A percentile compares a stretch with the other conserved stretches of the same genome.
phyloP scores from a whole-genome alignment of 1,140 invertebrate genomes.

The Aradophagus sp. region DNA sequence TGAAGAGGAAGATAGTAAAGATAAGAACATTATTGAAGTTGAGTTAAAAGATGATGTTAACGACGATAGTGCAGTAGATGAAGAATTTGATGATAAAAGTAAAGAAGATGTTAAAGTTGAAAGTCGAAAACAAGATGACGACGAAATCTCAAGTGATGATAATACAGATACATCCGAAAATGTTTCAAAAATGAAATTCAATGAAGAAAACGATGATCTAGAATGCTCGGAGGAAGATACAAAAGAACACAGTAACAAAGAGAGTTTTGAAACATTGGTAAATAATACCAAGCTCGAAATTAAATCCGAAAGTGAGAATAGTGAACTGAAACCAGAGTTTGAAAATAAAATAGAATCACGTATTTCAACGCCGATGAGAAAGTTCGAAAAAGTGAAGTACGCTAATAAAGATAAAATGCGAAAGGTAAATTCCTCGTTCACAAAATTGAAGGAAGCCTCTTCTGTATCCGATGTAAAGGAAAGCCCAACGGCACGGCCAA shows the following conservation, averaged over 20 bases:
- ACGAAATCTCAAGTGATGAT: no score
- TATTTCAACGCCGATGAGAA: conserved; percentile 24
- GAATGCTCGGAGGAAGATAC: conserved; percentile 26
- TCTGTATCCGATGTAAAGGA: conserved; percentile 15
- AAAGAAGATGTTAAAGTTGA: no score
- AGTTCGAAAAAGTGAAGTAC: conserved; percentile 67
- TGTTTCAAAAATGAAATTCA: not conserved
- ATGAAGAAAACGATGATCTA: conserved; percentile 25
- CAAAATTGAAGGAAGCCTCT: conserved; percentile 24
- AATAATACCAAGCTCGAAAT: no score
- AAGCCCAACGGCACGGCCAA: conserved; percentile 14
- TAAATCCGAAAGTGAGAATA: no score
- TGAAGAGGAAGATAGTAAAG: not conserved
- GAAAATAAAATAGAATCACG: not conserved
- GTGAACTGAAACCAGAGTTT: conserved; percentile 1
- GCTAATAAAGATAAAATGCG: conserved; percentile 67
- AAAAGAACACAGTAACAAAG: not conserved
- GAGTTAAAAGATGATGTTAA: conserved; percentile 16
- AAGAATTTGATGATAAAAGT: conserved; percentile 39
- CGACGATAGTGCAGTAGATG: conserved; percentile 5
- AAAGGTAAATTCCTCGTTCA: conserved; percentile 20
- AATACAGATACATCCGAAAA: not conserved
- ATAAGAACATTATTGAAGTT: conserved; percentile 21
- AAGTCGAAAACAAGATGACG: conserved; percentile 18
- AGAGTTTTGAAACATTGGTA: no score